Percentiles rank a stretch among this genome's conserved stretches.
phyloP scores from a whole-genome alignment of 2,113 vertebrate species.

The Caloenas nicobarica region DNA sequence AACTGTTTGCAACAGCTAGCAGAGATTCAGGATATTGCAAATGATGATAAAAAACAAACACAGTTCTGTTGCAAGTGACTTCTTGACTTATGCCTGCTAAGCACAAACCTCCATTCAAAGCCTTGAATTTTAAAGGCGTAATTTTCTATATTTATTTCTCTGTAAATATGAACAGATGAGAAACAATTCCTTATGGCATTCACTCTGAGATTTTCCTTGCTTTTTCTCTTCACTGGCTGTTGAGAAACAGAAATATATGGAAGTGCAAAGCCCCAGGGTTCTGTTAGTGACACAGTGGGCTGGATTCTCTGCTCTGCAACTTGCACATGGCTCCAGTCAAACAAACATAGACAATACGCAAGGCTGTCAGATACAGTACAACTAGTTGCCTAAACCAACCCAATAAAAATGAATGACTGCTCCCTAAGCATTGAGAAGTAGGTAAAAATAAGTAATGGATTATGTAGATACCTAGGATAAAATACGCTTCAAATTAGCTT shows the following conservation, averaged over 20 bases:
- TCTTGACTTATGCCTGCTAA: constrained; percentile 38
- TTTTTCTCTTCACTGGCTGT: not conserved
- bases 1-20: constrained; percentile 28
- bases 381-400: not conserved
- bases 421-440: not conserved
- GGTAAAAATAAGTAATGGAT: not conserved
- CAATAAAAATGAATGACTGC: not conserved
- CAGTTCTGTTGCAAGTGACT: constrained; percentile 35
- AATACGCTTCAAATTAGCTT: not conserved
- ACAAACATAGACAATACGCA: not conserved
- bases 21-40: constrained; percentile 43
- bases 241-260: not conserved
- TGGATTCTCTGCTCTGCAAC: not conserved
- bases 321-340: not conserved
- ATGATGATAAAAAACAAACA: constrained; percentile 12
- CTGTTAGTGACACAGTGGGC: not conserved
- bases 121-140: not conserved
- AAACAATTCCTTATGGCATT: constrained; percentile 3
- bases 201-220: not conserved
- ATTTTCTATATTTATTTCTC: not conserved
- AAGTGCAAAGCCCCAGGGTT: constrained; percentile 15
- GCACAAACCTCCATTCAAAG: not conserved
- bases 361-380: not conserved
- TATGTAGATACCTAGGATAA: not conserved
- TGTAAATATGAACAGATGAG: constrained; percentile 16